Evolutionary conservation across 1,140 invertebrate species (phyloP).

Genomic region (Ooceraea biroi): DNA sequence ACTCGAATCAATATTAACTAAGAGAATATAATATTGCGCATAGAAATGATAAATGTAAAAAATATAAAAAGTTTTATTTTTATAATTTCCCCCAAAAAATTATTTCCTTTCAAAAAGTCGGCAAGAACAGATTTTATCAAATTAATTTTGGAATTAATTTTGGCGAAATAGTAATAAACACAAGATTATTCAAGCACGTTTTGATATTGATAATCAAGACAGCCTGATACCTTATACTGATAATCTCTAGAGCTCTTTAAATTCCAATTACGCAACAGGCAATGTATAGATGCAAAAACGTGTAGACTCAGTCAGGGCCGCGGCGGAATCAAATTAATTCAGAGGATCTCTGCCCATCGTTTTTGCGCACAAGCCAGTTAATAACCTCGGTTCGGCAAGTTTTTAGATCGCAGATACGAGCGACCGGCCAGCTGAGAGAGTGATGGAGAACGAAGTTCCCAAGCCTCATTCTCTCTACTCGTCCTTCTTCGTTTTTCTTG

Average conservation of each 20-base stretch:
- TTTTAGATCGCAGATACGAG: constrained; percentile 23
- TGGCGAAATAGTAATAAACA: neutral
- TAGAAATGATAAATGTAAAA: neutral
- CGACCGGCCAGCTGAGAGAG: neutral
- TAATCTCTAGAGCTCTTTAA: neutral
- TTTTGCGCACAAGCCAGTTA: constrained; percentile 19
- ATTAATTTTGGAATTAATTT: constrained; percentile 3
- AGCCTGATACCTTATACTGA: too few relatives aligned
- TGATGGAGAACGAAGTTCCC: neutral
- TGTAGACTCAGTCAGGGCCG: constrained; percentile 6
- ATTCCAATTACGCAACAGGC: constrained; percentile 38
- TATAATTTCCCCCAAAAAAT: too few relatives aligned
- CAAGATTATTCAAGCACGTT: neutral
- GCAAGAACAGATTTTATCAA: neutral
- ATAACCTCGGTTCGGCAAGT: constrained; percentile 37
- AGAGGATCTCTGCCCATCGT: neutral
- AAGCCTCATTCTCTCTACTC: constrained; percentile 10
- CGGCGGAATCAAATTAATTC: constrained; percentile 39
- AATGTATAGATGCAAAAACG: constrained; percentile 4
- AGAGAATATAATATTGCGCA: too few relatives aligned
- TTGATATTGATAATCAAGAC: neutral
- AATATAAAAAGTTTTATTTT: neutral
- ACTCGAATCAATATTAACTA: too few relatives aligned
- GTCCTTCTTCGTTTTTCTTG: constrained; percentile 4
- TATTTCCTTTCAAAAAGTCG: neutral